Evolutionary conservation across 1,140 invertebrate genomes (phyloP).

Genomic region (Drosophila triauraria): DNA sequence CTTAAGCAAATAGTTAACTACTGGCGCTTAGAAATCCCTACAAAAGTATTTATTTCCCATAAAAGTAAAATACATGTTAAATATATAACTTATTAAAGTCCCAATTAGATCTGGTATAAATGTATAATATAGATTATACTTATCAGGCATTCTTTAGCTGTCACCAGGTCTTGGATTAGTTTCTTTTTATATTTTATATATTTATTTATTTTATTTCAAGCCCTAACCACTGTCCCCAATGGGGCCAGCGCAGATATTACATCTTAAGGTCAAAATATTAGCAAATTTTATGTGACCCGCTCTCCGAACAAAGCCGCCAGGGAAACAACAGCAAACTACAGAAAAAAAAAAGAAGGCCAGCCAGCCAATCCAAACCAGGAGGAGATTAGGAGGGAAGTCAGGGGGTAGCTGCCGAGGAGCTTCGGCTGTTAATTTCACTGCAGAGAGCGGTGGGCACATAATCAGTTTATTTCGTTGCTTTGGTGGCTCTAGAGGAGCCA

Average conservation of each 20-base stretch:
- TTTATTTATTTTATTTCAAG: not conserved
- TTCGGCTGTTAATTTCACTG: slow-evolving; percentile 71
- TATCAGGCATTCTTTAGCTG: too few relatives aligned
- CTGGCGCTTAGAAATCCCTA: too few relatives aligned
- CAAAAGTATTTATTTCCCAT: too few relatives aligned
- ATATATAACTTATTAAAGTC: too few relatives aligned
- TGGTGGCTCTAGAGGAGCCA: slow-evolving; percentile 27
- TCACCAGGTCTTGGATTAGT: too few relatives aligned
- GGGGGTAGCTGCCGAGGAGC: slow-evolving; percentile 12
- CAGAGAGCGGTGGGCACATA: slow-evolving; percentile 67
- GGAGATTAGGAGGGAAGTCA: slow-evolving; percentile 1
- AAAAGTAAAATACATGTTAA: too few relatives aligned
- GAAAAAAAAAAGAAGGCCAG: slow-evolving; percentile 32
- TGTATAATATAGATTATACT: too few relatives aligned
- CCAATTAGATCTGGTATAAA: too few relatives aligned
- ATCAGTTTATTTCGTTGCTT: slow-evolving; percentile 78
- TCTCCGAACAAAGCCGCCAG: slow-evolving; percentile 18
- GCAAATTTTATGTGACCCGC: slow-evolving; percentile 76
- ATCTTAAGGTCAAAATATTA: slow-evolving; percentile 78
- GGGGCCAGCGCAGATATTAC: slow-evolving; percentile 57
- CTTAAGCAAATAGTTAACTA: too few relatives aligned
- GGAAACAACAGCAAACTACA: slow-evolving; percentile 1
- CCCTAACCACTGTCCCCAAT: slow-evolving; percentile 51
- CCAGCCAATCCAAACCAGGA: slow-evolving; percentile 8
- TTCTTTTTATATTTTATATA: not conserved